Evolutionary conservation across 2,113 vertebrate species (phyloP).

Genomic region (Clinocottus analis): DNA sequence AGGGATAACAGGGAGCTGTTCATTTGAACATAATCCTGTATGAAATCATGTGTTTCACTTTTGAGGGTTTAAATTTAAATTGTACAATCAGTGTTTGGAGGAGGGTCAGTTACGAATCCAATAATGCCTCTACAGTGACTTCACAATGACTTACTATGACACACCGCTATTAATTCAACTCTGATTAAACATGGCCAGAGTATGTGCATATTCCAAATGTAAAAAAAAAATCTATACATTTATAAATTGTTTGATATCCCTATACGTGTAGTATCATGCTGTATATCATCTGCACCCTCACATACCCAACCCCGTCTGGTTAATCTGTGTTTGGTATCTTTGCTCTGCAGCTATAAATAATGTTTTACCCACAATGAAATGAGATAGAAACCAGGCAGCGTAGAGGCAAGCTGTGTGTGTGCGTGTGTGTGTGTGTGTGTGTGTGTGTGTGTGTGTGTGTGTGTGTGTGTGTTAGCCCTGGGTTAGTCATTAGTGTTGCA

Average conservation of each 20-base stretch:
- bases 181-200: too few relatives aligned
- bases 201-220: not conserved
- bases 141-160: not conserved
- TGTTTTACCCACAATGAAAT: constrained; percentile 44
- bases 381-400: constrained; percentile 21
- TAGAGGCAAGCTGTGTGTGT: constrained; percentile 37
- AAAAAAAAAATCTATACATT: not conserved
- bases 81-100: too few relatives aligned
- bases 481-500: constrained; percentile 64
- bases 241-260: not conserved
- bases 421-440: constrained; percentile 16
- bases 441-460: constrained; percentile 18
- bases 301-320: not conserved
- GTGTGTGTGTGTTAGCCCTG: constrained; percentile 26
- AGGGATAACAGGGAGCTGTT: too few relatives aligned
- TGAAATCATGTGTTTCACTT: too few relatives aligned
- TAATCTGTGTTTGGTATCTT: constrained; percentile 31
- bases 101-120: not conserved
- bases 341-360: constrained; percentile 50
- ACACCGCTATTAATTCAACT: not conserved
- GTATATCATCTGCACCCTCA: not conserved
- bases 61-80: too few relatives aligned
- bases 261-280: not conserved
- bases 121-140: not conserved
- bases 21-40: too few relatives aligned